Base-by-base conservation (phyloP, 1,140 invertebrate genomes). In the Trachelipus rathkii region DNA sequence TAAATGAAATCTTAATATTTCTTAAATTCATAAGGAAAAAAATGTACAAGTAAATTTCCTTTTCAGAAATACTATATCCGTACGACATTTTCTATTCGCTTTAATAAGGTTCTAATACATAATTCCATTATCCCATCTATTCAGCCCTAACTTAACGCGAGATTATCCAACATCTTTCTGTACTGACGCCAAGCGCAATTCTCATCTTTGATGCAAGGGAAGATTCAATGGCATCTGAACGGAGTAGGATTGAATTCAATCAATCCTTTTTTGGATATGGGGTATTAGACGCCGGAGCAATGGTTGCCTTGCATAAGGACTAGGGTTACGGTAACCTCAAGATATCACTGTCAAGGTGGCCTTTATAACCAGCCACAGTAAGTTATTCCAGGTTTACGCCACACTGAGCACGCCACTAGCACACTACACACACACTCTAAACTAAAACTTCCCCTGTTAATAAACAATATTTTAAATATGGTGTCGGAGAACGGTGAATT, bases 201-300 rank as follows among this genome's bases (percentile, higher is more conserved):
- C 96, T 0, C 87, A n/a, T 99, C 23, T 99, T 97, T 84, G 98
- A 99, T 85, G 94, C 95, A 21, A 97, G 86, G 91, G 92, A 79
- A 90, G 96, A 78, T 97, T 96, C 84, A 93, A 96, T 99, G 97
- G 97, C 97, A 93, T 21, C 97, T 98, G 93, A 99, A 99, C 82
- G 96, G 96, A 0, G 97, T 99, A 0, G 97, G 97, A 0, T 86
- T 99, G 24, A 99, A 87, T 99, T 98, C 86, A 99, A 99, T 87
- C 98, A 99, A 87, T 88, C 99, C 8, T 99, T n/a, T n/a, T n/a
- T 99, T 83, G 96, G 97, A 15, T 99, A 96, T 84, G 97, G 97
- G 0, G 97, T 99, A 0, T 86, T 99, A 70, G 97, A 99, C 85
- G 97, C 97, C 10, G 97, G 97, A 0, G 96, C 95, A 9, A 99